Conservation (phyloP, 2,113 vertebrate species). For the Pomatorhinus ruficollis region DNA sequence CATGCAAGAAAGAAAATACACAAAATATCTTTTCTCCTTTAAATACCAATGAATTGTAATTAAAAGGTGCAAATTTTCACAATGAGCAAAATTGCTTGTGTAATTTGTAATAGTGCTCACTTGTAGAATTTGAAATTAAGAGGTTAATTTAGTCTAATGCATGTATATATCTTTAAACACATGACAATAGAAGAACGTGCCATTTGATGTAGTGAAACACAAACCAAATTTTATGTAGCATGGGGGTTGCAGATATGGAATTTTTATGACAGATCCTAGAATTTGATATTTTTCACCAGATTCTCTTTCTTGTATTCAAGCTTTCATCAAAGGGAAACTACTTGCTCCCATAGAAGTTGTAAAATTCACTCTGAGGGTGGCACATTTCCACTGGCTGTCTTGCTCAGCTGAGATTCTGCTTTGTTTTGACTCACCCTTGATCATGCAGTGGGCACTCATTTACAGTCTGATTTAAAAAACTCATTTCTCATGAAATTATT, state of each 20-base stretch:
- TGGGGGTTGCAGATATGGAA: not conserved
- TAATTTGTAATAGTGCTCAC: not conserved
- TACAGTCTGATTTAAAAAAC: not conserved
- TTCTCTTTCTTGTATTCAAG: not conserved
- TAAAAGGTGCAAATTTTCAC: not conserved
- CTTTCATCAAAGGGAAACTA: not conserved
- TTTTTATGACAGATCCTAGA: not conserved
- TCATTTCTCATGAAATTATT: not conserved
- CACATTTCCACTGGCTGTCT: not conserved
- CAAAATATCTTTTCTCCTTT: not conserved
- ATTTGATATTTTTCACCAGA: not conserved
- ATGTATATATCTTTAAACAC: not conserved
- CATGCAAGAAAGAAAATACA: not conserved
- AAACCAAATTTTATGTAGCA: not conserved
- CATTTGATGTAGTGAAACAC: not conserved
- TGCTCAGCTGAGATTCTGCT: not conserved
- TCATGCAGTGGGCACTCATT: not conserved
- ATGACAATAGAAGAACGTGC: not conserved
- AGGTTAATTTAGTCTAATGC: not conserved
- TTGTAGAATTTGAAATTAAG: not conserved
- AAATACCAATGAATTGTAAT: not conserved
- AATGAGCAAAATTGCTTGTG: not conserved
- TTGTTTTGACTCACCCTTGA: not conserved
- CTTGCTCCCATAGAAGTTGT: not conserved
- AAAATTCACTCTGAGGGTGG: not conserved